Evolutionary conservation across 2,797 vertebrate species (phyloP), one percentile per base, ranked within the genome.

Genomic region (Oreochromis grahami): DNA sequence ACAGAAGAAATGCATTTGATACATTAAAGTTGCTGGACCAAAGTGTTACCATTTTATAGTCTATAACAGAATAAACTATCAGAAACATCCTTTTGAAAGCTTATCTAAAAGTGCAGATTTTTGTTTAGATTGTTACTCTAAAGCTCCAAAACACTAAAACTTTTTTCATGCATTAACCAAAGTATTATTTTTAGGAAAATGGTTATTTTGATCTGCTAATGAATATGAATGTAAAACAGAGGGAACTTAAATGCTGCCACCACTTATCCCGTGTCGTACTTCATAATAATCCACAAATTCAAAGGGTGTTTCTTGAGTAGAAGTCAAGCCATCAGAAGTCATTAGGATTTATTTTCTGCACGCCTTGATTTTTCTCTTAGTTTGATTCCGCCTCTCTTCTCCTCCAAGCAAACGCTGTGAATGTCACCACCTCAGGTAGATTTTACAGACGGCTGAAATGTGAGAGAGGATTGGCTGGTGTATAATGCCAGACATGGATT

Each of bases 401-500:
- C 38, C 21, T 7, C 17, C 55, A 21, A 43, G 10, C 52, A 53
- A 38, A 50, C 1, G 11, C 72, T 24, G 65, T 15, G 32, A 63
- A 77, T 48, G 68, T 55, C 56, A 53, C 36, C 68, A 65, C 82
- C 52, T 26, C 5, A 19, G 45, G 14, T 76, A 68, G 58, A 52
- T 78, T 51, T 79, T 38, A 60, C 48, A 77, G 29, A 45, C 36
- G 19, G 34, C 34, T 78, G 93, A 92, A 93, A 93, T 32, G 56
- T 90, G 88, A 93, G 86, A 91, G 65, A 90, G 53, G 79, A 80
- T 89, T 80, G 68, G 86, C 86, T 36, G 90, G 77, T 15, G 78
- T 85, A 48, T 79, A 51, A 6, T 68, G 77, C 88, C 92, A 91
- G 84, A 85, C 84, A 84, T 92, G 88, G 91, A 95, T 93, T 95